These are phyloP conservation scores for Acanthosoma haemorrhoidale DNA, from an alignment of 2,888 invertebrate species.

Conservation along the genomic window DNA sequence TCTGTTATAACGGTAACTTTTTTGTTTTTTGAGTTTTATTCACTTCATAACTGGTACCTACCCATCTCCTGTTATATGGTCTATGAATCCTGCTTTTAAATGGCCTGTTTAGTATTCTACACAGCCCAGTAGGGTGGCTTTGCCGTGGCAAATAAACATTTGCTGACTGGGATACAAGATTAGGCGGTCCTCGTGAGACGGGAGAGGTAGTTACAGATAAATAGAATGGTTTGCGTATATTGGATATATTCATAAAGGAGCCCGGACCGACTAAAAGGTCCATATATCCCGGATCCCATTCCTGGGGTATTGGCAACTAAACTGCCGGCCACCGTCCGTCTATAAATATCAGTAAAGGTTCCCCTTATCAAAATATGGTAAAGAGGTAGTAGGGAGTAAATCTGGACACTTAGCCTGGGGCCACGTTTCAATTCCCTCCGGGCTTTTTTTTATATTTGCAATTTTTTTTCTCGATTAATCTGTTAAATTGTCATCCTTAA, in stretches of 20 bases:
- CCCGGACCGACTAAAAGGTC: not conserved
- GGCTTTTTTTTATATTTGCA: not conserved
- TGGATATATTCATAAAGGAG: not conserved
- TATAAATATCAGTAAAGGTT: not conserved
- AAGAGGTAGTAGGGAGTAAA: not conserved
- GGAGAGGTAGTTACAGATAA: not conserved
- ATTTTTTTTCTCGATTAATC: not conserved
- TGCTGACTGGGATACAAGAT: too few relatives aligned
- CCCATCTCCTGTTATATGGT: too few relatives aligned
- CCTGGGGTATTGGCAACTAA: conserved; percentile 11
- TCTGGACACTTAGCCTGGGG: not conserved
- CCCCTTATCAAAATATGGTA: conserved; percentile 14
- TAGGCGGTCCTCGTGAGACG: not conserved
- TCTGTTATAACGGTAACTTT: too few relatives aligned
- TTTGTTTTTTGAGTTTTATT: too few relatives aligned
- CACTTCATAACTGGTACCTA: too few relatives aligned
- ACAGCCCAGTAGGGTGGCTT: too few relatives aligned
- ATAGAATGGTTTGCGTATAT: not conserved
- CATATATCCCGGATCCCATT: not conserved
- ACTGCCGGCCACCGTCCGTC: not conserved
- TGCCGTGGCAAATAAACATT: too few relatives aligned
- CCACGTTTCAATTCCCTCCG: not conserved
- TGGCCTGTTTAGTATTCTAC: too few relatives aligned
- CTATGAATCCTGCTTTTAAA: too few relatives aligned
- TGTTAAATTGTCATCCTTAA: too few relatives aligned